Evolutionary conservation across 2,797 vertebrate species (phyloP), one percentile per base, ranked within the genome.

Genomic region (Hoplostethus mediterraneus): DNA sequence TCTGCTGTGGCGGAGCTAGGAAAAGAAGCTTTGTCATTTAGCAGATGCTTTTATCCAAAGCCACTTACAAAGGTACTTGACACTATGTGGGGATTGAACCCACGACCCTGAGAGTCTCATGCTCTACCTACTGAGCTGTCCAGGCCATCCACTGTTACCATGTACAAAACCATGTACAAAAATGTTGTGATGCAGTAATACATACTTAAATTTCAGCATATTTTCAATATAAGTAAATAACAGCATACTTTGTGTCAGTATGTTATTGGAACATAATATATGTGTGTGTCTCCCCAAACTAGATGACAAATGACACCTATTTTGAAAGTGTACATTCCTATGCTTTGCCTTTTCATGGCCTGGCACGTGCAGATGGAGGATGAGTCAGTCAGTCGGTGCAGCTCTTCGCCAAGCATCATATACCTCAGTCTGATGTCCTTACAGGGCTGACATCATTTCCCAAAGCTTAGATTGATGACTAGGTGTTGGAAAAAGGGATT

Each of bases 361-460:
- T 57, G 55, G 55, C 55, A 36, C 16, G 33, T 57, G 55, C 33
- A 36, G 17, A 17, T n/a, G 14, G 33, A 57, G 14, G 55, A 57
- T 57, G 55, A 57, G 30, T 57, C 55, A n/a, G 33, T 38, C 49
- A 3, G 40, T 42, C 49, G 8, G 40, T 42, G 36, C 36, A 38
- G 36, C 6, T 38, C 6, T 38, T 38, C 9, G 36, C 40, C 2
- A 10, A 10, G 40, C 8, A 42, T 42, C 9, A 42, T 10, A 42
- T 42, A 17, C 3, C 6, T 51, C 49, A 51, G 30, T 44, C 49
- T 54, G 33, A 65, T 42, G 28, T 33, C 36, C 21, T 56, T 14
- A 12, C 16, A 7, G 38, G 40, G 44, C 33, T 48, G 65, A 67
- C 65, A 57, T 67, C 53, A 57, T 48, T 57, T 57, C 65, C 65